phyloP scores from a whole-genome alignment of 2,797 vertebrate species.

The Falco rusticolus region DNA sequence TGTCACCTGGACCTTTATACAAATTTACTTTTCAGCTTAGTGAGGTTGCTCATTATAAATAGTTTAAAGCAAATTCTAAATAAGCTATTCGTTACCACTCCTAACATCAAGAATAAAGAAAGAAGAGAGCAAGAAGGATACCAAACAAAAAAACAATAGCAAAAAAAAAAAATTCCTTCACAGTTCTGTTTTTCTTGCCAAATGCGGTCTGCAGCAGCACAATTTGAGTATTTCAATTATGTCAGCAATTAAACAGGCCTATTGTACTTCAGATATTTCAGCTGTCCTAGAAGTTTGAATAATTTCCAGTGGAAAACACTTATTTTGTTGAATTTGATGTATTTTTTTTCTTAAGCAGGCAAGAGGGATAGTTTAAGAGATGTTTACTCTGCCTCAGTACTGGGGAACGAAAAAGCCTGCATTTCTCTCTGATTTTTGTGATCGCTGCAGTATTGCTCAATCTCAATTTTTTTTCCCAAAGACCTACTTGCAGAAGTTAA shows the following conservation, averaged over 20 bases:
- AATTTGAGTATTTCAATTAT: neutral
- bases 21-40: conserved; percentile 65
- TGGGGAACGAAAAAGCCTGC: neutral
- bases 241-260: neutral
- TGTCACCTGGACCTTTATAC: conserved; percentile 46
- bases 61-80: conserved; percentile 52
- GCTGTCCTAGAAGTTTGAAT: neutral
- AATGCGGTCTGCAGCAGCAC: neutral
- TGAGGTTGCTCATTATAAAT: conserved; percentile 32
- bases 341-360: neutral
- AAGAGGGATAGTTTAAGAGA: neutral
- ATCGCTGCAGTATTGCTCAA: fast-evolving
- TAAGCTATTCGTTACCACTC: neutral
- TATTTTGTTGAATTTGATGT: neutral
- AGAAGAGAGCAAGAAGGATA: conserved; percentile 2
- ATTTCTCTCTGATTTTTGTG: neutral
- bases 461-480: neutral
- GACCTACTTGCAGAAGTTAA: neutral
- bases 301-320: neutral
- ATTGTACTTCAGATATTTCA: neutral
- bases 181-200: neutral
- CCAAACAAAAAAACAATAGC: neutral
- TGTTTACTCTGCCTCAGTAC: neutral
- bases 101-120: conserved; percentile 12
- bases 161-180: neutral